Conservation (phyloP, 2,113 vertebrate genomes). For the Alaudala cheleensis region DNA sequence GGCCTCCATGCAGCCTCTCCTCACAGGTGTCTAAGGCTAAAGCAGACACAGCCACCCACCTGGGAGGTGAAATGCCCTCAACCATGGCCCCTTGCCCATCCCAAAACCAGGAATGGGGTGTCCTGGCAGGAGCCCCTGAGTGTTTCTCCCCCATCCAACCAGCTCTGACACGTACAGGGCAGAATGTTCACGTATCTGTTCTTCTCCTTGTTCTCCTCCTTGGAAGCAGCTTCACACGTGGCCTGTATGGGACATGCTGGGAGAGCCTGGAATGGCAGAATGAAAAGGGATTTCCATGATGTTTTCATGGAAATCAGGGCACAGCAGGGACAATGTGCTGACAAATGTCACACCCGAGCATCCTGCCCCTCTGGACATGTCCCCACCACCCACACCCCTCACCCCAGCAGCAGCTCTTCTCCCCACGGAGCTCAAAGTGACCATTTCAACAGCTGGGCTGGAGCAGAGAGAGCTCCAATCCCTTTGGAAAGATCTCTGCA, state of each 20-base stretch:
- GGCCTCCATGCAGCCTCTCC: neutral
- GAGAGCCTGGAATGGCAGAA: constrained; percentile 79
- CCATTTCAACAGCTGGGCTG: neutral
- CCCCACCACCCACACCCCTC: neutral
- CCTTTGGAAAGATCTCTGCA: neutral
- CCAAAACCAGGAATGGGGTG: neutral
- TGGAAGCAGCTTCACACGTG: constrained; percentile 94
- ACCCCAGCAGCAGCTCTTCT: neutral
- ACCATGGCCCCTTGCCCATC: rapidly evolving
- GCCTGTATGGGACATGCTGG: constrained; percentile 96
- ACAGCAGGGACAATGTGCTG: rapidly evolving
- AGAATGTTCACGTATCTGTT: constrained; percentile 99
- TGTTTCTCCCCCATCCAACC: rapidly evolving
- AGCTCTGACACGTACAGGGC: constrained; percentile 81
- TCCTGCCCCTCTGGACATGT: rapidly evolving
- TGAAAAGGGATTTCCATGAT: neutral
- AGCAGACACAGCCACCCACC: neutral
- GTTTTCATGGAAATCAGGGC: rapidly evolving
- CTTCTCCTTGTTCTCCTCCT: constrained; percentile 99
- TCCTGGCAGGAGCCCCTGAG: neutral
- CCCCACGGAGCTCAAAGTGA: neutral
- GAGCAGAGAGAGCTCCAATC: neutral
- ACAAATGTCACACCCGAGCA: rapidly evolving
- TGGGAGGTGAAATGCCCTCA: neutral
- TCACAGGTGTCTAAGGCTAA: neutral